Percentiles rank a stretch among this genome's conserved stretches.
phyloP scores from a whole-genome alignment of 2,888 invertebrate species.

The Chydorus sphaericus region DNA sequence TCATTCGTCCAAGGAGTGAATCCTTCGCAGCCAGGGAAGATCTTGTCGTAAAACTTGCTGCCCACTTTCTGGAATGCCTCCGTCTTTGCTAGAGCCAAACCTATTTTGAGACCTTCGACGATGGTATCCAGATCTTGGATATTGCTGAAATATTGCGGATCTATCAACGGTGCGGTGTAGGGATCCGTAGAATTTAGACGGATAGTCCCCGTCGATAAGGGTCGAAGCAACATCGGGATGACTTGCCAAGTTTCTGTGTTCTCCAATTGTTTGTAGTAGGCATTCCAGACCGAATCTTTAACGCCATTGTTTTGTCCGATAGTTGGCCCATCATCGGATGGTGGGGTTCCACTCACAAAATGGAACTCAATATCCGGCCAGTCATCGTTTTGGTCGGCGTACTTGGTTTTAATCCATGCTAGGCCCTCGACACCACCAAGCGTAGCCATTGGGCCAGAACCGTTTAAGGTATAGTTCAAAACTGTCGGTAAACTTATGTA shows the following conservation, averaged over 20 bases:
- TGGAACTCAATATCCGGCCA: constrained; percentile 81
- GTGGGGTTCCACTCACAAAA: constrained; percentile 68
- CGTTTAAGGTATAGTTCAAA: constrained; percentile 64
- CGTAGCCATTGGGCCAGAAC: constrained; percentile 67
- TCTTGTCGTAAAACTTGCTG: constrained; percentile 54
- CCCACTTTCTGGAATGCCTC: constrained; percentile 47
- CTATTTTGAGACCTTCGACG: constrained; percentile 40
- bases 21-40: constrained; percentile 68
- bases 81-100: constrained; percentile 58
- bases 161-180: constrained; percentile 50
- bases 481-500: constrained; percentile 27
- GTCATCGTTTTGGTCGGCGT: constrained; percentile 50
- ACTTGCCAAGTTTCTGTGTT: constrained; percentile 47
- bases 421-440: constrained; percentile 62
- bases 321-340: constrained; percentile 66
- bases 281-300: constrained; percentile 18
- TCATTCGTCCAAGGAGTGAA: constrained; percentile 61
- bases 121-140: constrained; percentile 26
- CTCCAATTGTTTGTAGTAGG: constrained; percentile 33
- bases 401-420: constrained; percentile 72
- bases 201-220: constrained; percentile 50
- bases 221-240: constrained; percentile 45
- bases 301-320: constrained; percentile 51
- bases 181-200: constrained; percentile 48
- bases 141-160: constrained; percentile 65